Evolutionary conservation across 1,140 invertebrate species (phyloP), one percentile per base, ranked within the genome.

Genomic region (Diuraphis noxia): DNA sequence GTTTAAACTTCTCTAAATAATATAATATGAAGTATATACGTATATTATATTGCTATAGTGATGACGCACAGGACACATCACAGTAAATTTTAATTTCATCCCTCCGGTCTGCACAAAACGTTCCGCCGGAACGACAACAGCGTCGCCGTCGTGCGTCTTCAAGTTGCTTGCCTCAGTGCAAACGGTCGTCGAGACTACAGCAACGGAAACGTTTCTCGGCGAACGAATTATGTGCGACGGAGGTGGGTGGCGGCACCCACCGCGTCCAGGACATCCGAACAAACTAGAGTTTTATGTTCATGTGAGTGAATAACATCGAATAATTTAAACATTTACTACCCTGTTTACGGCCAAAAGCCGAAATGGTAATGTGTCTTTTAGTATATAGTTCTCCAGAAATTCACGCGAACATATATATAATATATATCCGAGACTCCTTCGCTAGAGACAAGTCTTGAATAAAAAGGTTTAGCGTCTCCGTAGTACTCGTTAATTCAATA

Each of bases 61-160:
- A 7, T 10, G 46, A 7, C 13, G 30, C 30, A 72, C 30, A n/a
- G 56, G 56, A n/a, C 30, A 63, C 56, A 72, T 72, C 30, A 72
- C 56, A 72, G 56, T 79, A 79, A 79, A 79, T 79, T 79, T 79
- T 38, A 79, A 79, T 79, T 79, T 79, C 19, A n/a, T 72, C 56
- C n/a, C 56, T 72, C 56, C 56, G 56, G 56, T 72, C 13, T 72
- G n/a, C 56, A 72, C 56, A 72, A 72, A 72, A 72, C 56, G 36
- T 36, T 79, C 36, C 21, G 36, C 77, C 77, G 77, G 36, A 79
- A 79, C 77, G 77, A 79, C 36, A 79, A 5, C 19, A 17, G 6
- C 77, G 36, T 38, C 77, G 77, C 77, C 72, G 34, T 77, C 72
- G 30, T 0, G 56, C 34, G 34, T n/a, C 36, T 79, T 79, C 36